A percentile compares a stretch with the other conserved stretches of the same genome.
Evolutionary conservation across 2,113 vertebrate species (phyloP).

Genomic region (Antennarius striatus): DNA sequence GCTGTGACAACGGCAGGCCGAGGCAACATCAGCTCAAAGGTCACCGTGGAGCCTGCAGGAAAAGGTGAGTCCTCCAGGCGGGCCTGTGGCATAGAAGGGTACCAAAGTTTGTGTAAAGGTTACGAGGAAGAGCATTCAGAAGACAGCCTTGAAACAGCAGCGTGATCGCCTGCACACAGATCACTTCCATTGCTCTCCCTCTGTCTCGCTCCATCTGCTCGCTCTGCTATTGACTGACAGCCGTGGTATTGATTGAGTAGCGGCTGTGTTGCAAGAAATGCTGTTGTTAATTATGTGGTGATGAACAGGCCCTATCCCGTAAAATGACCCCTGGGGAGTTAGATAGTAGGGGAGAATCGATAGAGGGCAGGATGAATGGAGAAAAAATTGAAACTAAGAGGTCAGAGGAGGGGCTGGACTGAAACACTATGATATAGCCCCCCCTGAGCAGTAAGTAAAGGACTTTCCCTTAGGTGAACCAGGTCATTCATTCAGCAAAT

Average conservation of each 20-base stretch:
- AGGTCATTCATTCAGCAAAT: slow-evolving; percentile 26
- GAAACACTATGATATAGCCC: slow-evolving; percentile 30
- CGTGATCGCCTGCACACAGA: slow-evolving; percentile 25
- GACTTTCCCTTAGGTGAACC: slow-evolving; percentile 15
- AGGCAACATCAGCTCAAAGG: slow-evolving; percentile 96
- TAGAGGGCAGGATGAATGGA: slow-evolving; percentile 72
- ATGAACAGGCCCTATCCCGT: slow-evolving; percentile 78
- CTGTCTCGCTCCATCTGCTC: slow-evolving; percentile 29
- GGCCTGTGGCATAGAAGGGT: slow-evolving; percentile 31
- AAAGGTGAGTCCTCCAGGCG: slow-evolving; percentile 83
- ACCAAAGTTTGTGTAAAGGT: slow-evolving; percentile 59
- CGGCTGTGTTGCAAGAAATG: slow-evolving; percentile 62
- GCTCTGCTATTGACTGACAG: slow-evolving; percentile 74
- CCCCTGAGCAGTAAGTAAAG: slow-evolving; percentile 37
- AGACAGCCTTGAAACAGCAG: slow-evolving; percentile 34
- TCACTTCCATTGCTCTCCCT: slow-evolving; percentile 39
- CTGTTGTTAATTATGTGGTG: slow-evolving; percentile 82
- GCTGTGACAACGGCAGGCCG: slow-evolving; percentile 95
- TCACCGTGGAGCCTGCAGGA: slow-evolving; percentile 93
- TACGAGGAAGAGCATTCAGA: slow-evolving; percentile 31
- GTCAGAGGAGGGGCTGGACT: slow-evolving; percentile 45
- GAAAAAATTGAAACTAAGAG: slow-evolving; percentile 60
- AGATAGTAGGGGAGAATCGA: slow-evolving; percentile 68
- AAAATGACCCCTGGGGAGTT: slow-evolving; percentile 76
- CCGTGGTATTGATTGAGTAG: slow-evolving; percentile 70